These are phyloP conservation scores for Florisuga fusca DNA, from an alignment of 2,797 vertebrate species.

Conservation along the genomic window DNA sequence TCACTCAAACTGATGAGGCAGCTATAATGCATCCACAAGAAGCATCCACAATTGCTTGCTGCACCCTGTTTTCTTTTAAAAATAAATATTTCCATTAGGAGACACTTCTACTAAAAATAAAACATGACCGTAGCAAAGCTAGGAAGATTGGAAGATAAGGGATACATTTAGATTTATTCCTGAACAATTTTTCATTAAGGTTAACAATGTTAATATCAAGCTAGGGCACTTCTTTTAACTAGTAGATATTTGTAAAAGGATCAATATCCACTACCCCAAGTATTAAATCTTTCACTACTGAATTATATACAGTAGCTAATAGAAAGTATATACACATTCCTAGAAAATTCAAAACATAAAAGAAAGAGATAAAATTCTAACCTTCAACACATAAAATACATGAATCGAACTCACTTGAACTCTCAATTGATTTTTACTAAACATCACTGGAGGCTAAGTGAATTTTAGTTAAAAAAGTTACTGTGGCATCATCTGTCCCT, in stretches of 20 bases:
- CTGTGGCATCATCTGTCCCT: slow-evolving; percentile 86
- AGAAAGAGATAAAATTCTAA: slow-evolving; percentile 16
- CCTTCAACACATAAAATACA: slow-evolving; percentile 41
- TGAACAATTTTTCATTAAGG: background rate
- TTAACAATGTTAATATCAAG: background rate
- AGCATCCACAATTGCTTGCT: background rate
- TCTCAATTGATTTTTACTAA: slow-evolving; percentile 68
- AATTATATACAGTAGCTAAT: background rate
- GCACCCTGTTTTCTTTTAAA: background rate
- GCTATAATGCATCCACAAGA: background rate
- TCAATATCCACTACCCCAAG: background rate
- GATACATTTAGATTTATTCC: background rate
- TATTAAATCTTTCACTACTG: background rate
- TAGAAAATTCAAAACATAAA: background rate
- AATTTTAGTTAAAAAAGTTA: slow-evolving; percentile 79
- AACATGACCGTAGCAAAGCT: background rate
- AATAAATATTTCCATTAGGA: background rate
- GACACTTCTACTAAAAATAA: background rate
- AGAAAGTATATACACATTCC: background rate
- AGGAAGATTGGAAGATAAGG: background rate
- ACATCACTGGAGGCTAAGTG: slow-evolving; percentile 58
- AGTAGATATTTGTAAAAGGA: background rate
- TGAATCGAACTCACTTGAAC: slow-evolving; percentile 66
- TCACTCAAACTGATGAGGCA: background rate
- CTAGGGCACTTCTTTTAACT: background rate